These are phyloP conservation scores for Myathropa florea DNA, from an alignment of 2,888 invertebrate genomes.

Conservation along the genomic window DNA sequence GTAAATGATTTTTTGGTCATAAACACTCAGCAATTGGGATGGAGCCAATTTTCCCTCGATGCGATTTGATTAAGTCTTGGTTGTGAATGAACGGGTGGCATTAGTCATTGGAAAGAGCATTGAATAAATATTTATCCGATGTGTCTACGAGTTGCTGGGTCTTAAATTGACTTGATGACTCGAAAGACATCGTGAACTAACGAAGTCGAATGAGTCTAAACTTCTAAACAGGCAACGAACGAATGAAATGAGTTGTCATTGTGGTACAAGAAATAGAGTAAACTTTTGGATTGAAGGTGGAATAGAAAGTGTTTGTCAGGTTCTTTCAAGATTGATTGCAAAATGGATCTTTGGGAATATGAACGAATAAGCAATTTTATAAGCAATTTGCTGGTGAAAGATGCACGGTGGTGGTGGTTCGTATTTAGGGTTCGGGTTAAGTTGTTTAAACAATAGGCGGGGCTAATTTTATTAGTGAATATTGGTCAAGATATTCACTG, in stretches of 20 bases:
- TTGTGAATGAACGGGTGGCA: background rate
- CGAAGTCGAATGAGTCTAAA: background rate
- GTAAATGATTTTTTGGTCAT: background rate
- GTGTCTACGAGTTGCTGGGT: background rate
- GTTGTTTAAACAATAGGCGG: too few relatives aligned
- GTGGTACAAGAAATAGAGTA: background rate
- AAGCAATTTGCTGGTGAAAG: too few relatives aligned
- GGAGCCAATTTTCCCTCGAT: background rate
- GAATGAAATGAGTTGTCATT: background rate
- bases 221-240: background rate
- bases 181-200: background rate
- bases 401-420: too few relatives aligned
- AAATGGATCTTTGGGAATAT: too few relatives aligned
- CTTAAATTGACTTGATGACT: background rate
- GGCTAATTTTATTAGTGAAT: too few relatives aligned
- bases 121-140: background rate
- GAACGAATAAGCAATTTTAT: too few relatives aligned
- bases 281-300: background rate
- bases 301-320: too few relatives aligned
- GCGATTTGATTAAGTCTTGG: background rate
- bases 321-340: too few relatives aligned
- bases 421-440: too few relatives aligned
- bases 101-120: background rate
- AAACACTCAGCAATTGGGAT: background rate
- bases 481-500: too few relatives aligned